phyloP scores from a whole-genome alignment of 2,888 invertebrate species.

The Cryptocephalus moraei region DNA sequence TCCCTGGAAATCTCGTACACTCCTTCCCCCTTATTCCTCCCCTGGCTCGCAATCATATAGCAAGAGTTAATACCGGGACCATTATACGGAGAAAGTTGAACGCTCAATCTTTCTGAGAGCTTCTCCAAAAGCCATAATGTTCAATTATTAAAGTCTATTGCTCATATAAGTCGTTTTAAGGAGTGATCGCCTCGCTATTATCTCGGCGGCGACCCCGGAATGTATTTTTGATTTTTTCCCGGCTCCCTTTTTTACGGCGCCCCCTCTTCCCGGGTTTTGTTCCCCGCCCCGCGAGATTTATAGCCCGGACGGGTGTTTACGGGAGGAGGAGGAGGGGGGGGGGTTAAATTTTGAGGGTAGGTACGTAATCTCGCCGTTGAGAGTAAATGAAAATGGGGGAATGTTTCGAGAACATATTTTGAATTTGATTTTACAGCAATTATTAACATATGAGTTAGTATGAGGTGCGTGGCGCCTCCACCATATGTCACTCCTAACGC shows the following conservation, averaged over 20 bases:
- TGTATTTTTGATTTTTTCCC: constrained; percentile 35
- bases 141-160: constrained; percentile 42
- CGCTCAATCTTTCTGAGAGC: constrained; percentile 40
- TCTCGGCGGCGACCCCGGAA: constrained; percentile 24
- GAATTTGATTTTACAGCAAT: too few species aligned
- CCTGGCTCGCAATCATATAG: constrained; percentile 7
- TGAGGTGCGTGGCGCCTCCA: too few species aligned
- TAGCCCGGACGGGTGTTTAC: constrained; percentile 2
- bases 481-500: too few species aligned
- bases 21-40: constrained; percentile 1
- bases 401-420: too few species aligned
- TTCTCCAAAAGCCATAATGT: constrained; percentile 38
- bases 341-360: too few species aligned
- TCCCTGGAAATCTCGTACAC: too few species aligned
- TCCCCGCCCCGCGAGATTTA: constrained; percentile 21
- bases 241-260: constrained; percentile 20
- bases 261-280: constrained; percentile 23
- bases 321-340: neutral
- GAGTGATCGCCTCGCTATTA: constrained; percentile 32
- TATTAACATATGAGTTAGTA: too few species aligned
- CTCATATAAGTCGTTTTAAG: constrained; percentile 40
- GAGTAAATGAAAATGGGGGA: too few species aligned
- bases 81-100: constrained; percentile 24
- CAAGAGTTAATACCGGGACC: constrained; percentile 27
- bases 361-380: too few species aligned